Conservation (phyloP, 2,113 vertebrate species). For the Xenopus laevis region DNA sequence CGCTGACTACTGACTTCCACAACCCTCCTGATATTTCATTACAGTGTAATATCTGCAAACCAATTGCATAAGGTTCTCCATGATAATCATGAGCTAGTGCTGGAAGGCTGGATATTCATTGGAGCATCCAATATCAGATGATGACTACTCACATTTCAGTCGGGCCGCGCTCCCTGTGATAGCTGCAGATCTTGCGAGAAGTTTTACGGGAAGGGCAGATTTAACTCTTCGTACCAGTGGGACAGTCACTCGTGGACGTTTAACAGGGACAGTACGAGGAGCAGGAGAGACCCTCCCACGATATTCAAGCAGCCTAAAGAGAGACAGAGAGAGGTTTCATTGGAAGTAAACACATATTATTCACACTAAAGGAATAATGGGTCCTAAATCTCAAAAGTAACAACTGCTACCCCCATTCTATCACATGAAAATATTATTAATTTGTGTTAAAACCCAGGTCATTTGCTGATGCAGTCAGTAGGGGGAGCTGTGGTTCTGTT, state of each 20-base stretch:
- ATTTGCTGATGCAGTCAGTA: conserved; percentile 26
- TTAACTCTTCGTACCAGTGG: conserved; percentile 85
- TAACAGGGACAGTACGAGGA: conserved; percentile 78
- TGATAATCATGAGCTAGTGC: too few species aligned
- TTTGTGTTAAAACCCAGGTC: not conserved
- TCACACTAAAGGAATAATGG: too few species aligned
- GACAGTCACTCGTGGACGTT: conserved; percentile 77
- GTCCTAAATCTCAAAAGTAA: too few species aligned
- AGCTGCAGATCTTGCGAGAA: conserved; percentile 71
- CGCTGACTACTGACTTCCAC: too few species aligned
- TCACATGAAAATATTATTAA: too few species aligned
- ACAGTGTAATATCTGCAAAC: too few species aligned
- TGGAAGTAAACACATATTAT: too few species aligned
- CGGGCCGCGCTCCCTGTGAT: conserved; percentile 72
- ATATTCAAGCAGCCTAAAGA: conserved; percentile 80
- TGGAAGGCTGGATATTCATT: too few species aligned
- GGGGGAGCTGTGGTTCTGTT: conserved; percentile 32
- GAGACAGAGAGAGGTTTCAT: not conserved
- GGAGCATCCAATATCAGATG: too few species aligned
- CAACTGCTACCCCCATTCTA: too few species aligned
- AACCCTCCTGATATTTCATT: too few species aligned
- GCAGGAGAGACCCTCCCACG: conserved; percentile 75
- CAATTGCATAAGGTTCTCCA: too few species aligned
- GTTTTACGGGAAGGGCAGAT: conserved; percentile 78
- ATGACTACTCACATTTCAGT: conserved; percentile 72